Conservation (phyloP, 1,140 invertebrate genomes). For the Hyles vespertilio region DNA sequence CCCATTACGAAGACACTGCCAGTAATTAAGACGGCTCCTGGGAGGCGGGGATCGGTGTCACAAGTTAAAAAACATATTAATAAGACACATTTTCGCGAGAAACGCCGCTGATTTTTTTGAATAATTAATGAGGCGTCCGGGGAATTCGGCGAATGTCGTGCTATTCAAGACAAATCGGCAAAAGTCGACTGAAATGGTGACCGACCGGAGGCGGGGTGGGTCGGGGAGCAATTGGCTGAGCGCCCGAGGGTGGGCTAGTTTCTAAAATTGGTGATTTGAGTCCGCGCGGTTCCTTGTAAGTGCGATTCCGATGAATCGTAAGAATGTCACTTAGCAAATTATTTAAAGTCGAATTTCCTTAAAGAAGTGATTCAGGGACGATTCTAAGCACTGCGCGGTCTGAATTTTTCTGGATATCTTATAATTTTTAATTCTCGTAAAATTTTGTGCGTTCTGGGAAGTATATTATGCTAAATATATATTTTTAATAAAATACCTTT, state of each 20-base stretch:
- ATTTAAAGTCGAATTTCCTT: constrained; percentile 15
- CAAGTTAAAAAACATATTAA: constrained; percentile 30
- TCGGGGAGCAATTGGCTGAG: constrained; percentile 8
- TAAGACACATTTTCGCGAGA: constrained; percentile 30
- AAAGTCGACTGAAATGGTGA: constrained; percentile 16
- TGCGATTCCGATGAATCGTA: constrained; percentile 14
- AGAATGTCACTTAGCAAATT: constrained; percentile 12
- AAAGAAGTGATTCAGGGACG: constrained; percentile 17
- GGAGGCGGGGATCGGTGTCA: constrained; percentile 37
- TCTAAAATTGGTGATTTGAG: constrained; percentile 1
- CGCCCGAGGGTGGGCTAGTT: constrained; percentile 17
- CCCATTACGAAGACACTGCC: constrained; percentile 33
- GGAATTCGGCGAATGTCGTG: constrained; percentile 26
- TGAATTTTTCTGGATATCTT: no score
- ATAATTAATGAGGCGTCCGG: constrained; percentile 4
- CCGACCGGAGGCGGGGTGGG: constrained; percentile 5
- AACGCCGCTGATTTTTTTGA: constrained; percentile 9
- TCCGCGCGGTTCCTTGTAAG: constrained; percentile 5
- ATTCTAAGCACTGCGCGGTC: constrained; percentile 14
- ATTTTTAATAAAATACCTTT: no score
- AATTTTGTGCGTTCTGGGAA: no score
- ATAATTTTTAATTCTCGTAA: no score
- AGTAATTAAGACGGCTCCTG: constrained; percentile 49
- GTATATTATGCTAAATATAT: no score
- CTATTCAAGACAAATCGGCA: constrained; percentile 17